Conservation (phyloP, 2,888 invertebrate genomes). For the Lycaena phlaeas region DNA sequence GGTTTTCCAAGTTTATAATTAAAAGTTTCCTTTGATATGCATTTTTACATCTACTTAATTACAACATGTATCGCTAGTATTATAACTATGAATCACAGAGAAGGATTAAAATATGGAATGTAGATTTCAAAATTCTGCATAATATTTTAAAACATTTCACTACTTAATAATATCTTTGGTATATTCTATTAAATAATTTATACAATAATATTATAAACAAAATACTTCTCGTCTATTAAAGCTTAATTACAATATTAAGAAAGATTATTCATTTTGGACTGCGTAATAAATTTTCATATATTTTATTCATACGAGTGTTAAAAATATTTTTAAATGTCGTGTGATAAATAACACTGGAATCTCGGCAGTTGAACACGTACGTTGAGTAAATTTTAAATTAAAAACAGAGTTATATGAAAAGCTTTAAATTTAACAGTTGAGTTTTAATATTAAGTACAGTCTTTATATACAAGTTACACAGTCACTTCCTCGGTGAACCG, state of each 20-base stretch:
- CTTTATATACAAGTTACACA: slow-evolving; percentile 47
- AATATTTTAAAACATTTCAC: slow-evolving; percentile 1
- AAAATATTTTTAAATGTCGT: slow-evolving; percentile 1
- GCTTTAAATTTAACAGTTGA: slow-evolving; percentile 5
- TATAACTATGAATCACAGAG: slow-evolving; percentile 51
- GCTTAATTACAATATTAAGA: too few relatives aligned
- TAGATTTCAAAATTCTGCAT: neutral
- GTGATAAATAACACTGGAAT: neutral
- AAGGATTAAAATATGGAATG: slow-evolving; percentile 30
- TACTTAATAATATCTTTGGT: slow-evolving; percentile 4
- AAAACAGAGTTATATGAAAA: slow-evolving; percentile 7
- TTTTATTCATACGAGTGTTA: too few relatives aligned
- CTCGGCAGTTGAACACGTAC: neutral
- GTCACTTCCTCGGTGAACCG: slow-evolving; percentile 87
- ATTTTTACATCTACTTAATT: slow-evolving; percentile 27
- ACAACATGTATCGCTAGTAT: slow-evolving; percentile 8
- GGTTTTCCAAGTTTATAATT: slow-evolving; percentile 15
- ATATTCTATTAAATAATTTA: too few relatives aligned
- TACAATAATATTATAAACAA: too few relatives aligned
- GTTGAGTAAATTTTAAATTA: neutral
- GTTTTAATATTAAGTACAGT: slow-evolving; percentile 36
- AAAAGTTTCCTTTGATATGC: slow-evolving; percentile 39
- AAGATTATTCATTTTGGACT: too few relatives aligned
- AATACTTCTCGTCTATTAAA: too few relatives aligned
- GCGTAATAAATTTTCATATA: too few relatives aligned